phyloP scores from a whole-genome alignment of 1,140 invertebrate genomes.

The Conus betulinus region DNA sequence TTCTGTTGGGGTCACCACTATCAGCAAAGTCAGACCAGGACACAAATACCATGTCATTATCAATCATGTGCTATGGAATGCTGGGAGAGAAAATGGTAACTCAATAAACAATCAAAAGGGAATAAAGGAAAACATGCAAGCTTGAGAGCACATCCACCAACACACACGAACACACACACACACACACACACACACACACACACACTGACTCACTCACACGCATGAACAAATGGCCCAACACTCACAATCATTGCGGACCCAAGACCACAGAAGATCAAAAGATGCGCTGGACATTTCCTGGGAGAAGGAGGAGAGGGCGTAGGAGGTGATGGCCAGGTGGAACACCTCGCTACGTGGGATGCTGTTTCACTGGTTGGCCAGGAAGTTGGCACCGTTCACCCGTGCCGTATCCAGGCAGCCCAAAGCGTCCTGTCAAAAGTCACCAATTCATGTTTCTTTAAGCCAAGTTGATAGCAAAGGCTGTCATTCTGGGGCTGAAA shows the following conservation, averaged over 20 bases:
- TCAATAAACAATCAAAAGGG: too few relatives aligned
- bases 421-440: constrained; percentile 55
- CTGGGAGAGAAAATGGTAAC: too few relatives aligned
- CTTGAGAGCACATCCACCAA: too few relatives aligned
- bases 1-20: too few relatives aligned
- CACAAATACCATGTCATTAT: too few relatives aligned
- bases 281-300: constrained; percentile 54
- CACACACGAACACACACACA: too few relatives aligned
- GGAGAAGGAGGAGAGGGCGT: constrained; percentile 62
- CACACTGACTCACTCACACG: neutral
- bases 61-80: too few relatives aligned
- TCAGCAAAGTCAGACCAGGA: too few relatives aligned
- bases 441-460: too few relatives aligned
- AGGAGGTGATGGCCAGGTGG: constrained; percentile 66
- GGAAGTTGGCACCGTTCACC: constrained; percentile 59
- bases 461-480: too few relatives aligned
- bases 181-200: neutral
- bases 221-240: neutral
- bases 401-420: constrained; percentile 60
- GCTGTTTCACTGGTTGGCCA: constrained; percentile 47
- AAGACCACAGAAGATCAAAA: constrained; percentile 58
- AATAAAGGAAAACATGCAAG: too few relatives aligned
- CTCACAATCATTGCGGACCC: constrained; percentile 47
- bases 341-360: constrained; percentile 55
- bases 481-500: too few relatives aligned